These are phyloP conservation scores for Allacma fusca DNA, from an alignment of 2,888 invertebrate species.

Conservation along the genomic window DNA sequence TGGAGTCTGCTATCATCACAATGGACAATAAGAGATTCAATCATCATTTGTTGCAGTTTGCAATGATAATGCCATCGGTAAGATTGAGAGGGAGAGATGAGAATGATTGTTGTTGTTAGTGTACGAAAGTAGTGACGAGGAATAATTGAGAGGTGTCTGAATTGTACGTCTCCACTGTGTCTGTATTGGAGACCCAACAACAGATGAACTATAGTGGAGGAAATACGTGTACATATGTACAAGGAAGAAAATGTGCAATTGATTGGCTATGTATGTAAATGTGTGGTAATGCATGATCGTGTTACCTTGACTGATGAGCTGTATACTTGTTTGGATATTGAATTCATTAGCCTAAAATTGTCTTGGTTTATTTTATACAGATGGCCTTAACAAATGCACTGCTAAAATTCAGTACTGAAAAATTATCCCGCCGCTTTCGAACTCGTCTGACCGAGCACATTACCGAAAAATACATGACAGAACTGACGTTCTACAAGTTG, in stretches of 20 bases:
- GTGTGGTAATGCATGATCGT: neutral
- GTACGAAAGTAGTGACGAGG: too few relatives aligned
- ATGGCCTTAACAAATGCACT: conserved; percentile 93
- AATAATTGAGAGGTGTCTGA: too few relatives aligned
- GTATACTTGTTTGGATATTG: too few relatives aligned
- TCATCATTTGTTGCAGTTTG: conserved; percentile 54
- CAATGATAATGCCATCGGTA: conserved; percentile 58
- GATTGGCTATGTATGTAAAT: neutral
- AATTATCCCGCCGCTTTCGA: conserved; percentile 88
- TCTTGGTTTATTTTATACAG: conserved; percentile 67
- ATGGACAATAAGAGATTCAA: conserved; percentile 52
- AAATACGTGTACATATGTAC: too few relatives aligned
- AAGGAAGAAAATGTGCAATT: too few relatives aligned
- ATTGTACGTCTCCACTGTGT: too few relatives aligned
- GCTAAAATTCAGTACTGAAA: conserved; percentile 93
- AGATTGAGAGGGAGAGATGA: conserved; percentile 10
- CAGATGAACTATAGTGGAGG: too few relatives aligned
- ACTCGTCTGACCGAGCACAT: conserved; percentile 87
- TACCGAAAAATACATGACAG: conserved; percentile 92
- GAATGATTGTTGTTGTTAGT: too few relatives aligned
- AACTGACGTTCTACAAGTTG: conserved; percentile 95
- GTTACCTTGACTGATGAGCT: neutral
- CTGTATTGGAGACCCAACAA: too few relatives aligned
- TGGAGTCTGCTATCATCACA: conserved; percentile 75
- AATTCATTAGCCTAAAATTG: too few relatives aligned